Evolutionary conservation across 2,888 invertebrate species (phyloP).

Genomic region (Chymomyza fuscimana): DNA sequence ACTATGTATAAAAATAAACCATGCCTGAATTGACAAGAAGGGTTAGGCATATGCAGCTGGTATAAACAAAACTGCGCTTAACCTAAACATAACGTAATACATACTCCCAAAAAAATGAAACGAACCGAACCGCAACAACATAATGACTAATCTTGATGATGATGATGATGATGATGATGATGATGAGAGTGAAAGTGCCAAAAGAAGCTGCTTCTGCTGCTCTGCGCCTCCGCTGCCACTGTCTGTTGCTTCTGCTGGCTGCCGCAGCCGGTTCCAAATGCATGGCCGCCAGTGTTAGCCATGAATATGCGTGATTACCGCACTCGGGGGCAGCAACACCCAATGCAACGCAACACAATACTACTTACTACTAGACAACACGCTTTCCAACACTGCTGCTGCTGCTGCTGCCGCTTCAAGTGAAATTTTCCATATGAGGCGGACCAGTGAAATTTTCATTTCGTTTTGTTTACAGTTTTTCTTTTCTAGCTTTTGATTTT

Average conservation of each 20-base stretch:
- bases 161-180: slow-evolving; percentile 40
- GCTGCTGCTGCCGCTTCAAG: slow-evolving; percentile 63
- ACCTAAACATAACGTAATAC: slow-evolving; percentile 58
- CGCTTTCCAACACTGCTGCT: slow-evolving; percentile 20
- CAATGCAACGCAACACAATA: neutral
- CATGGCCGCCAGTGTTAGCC: slow-evolving; percentile 5
- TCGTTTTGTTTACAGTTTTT: slow-evolving; percentile 52
- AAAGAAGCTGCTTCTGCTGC: slow-evolving; percentile 33
- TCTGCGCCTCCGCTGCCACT: neutral
- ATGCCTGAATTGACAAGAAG: neutral
- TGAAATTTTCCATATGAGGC: slow-evolving; percentile 70
- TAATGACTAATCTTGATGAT: neutral
- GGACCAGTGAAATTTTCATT: slow-evolving; percentile 61
- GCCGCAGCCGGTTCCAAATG: slow-evolving; percentile 28
- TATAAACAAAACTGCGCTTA: slow-evolving; percentile 45
- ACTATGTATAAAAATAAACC: neutral
- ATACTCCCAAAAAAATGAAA: slow-evolving; percentile 26
- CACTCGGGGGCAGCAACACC: slow-evolving; percentile 47
- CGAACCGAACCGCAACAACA: slow-evolving; percentile 39
- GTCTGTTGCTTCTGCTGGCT: neutral
- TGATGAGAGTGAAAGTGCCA: slow-evolving; percentile 73
- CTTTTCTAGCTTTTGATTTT: slow-evolving; percentile 6
- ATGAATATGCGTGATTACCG: slow-evolving; percentile 60
- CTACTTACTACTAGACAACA: neutral
- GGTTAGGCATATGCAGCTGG: slow-evolving; percentile 1